A percentile compares a stretch with the other conserved stretches of the same genome.
phyloP scores from a whole-genome alignment of 1,140 invertebrate species.

The Caenorhabditis elegans region DNA sequence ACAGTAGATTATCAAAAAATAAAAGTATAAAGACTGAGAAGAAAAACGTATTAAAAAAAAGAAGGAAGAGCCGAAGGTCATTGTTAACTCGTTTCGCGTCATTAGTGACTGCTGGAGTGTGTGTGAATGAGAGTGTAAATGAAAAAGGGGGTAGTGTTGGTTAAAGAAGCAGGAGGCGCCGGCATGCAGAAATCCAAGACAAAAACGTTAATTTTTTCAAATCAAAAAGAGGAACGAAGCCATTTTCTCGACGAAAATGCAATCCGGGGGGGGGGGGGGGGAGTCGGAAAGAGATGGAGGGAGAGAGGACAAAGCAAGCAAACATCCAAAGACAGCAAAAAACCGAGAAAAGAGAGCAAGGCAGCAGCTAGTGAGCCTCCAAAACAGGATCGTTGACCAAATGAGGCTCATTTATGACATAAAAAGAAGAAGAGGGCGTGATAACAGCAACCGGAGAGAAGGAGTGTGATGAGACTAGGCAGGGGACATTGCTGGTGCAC shows the following conservation, averaged over 20 bases:
- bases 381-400: slow-evolving; percentile 19
- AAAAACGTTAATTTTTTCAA: background rate
- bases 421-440: slow-evolving; percentile 9
- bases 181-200: background rate
- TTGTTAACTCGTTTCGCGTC: slow-evolving; percentile 1
- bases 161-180: background rate
- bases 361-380: background rate
- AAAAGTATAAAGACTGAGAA: background rate
- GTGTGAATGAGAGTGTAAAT: background rate
- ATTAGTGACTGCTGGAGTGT: background rate
- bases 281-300: background rate
- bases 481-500: background rate
- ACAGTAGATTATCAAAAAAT: too few relatives aligned
- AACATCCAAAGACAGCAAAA: background rate
- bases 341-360: background rate
- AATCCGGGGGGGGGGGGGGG: background rate
- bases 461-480: background rate
- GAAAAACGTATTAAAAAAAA: background rate
- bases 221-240: slow-evolving; percentile 14
- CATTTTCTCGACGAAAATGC: slow-evolving; percentile 10
- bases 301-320: background rate
- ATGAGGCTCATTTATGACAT: slow-evolving; percentile 2
- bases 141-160: background rate
- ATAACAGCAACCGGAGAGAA: background rate
- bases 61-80: background rate